Base-by-base conservation (phyloP, 2,888 invertebrate species). In the Callyntrura sp. region DNA sequence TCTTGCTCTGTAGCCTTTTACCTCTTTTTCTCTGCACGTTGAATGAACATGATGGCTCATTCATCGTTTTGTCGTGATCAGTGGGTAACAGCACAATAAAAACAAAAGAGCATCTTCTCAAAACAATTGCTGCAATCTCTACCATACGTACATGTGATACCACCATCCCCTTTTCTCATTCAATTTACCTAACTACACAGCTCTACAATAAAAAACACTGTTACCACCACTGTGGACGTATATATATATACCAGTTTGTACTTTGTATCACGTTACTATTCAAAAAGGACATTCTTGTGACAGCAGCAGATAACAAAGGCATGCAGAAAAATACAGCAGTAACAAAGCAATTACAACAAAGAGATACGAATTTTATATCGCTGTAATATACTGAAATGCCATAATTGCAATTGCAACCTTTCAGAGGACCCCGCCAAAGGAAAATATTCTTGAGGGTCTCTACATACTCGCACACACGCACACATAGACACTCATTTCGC, bases 31-130 rank as follows among this genome's bases (percentile, higher is more conserved):
- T 60, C 20, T 28, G 9, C 73, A 73, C 55, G n/a, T 78, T 78
- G 28, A 78, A 78, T 28, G 73, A 45, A 20, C 43, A 73, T 20
- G 73, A 45, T 73, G 43, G 48, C 73, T 73, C 73, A 73, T 73
- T 45, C 48, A 76, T 76, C 76, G 48, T 83, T 76, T 88, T 84
- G 88, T 88, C 88, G 79, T 88, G 88, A 88, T 88, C 88, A 68
- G 68, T 88, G 43, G 83, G 83, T 81, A 81, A 81, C 87, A 82
- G 20, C 48, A 35, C 48, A 76, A 60, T 51, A 43, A 35, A 51
- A 70, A 83, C 60, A 73, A 76, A 73, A 73, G 88, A 70, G 62
- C 35, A 57, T 73, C 60, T 60, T 43, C 43, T 55, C 57, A 60
- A 60, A 57, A 79, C 60, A 81, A 81, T 73, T 48, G 14, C 2